Percentiles rank a stretch among this genome's conserved stretches.
Conservation (phyloP, 2,888 invertebrate species). For the Drosophila testacea region DNA sequence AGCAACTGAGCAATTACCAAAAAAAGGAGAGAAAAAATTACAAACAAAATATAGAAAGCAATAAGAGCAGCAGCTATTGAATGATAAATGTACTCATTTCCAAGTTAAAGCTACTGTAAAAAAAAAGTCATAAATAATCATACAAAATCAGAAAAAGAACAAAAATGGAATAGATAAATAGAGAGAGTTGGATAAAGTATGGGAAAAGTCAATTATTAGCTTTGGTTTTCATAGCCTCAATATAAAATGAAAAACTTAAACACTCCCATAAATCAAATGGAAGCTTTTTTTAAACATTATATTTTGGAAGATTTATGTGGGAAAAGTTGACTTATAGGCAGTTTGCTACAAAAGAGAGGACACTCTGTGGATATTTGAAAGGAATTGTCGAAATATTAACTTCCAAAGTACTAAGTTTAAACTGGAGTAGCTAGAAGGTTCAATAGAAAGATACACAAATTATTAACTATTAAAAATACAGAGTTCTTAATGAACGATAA, state of each 20-base stretch:
- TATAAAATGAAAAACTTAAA: slow-evolving; percentile 45
- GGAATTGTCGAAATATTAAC: neutral
- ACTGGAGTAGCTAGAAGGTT: too few species aligned
- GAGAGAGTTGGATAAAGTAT: slow-evolving; percentile 8
- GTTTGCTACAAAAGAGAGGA: neutral
- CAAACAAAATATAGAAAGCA: slow-evolving; percentile 17
- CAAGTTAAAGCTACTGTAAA: slow-evolving; percentile 13
- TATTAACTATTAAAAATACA: too few species aligned
- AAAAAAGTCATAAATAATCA: slow-evolving; percentile 50
- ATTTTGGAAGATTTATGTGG: slow-evolving; percentile 21
- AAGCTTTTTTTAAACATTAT: neutral
- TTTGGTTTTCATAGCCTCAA: slow-evolving; percentile 21
- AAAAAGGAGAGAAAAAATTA: slow-evolving; percentile 2
- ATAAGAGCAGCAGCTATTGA: slow-evolving; percentile 24
- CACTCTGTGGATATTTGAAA: neutral
- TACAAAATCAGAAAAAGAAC: slow-evolving; percentile 14
- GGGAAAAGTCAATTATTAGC: slow-evolving; percentile 54
- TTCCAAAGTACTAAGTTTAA: too few species aligned
- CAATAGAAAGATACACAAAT: too few species aligned
- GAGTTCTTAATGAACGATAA: neutral
- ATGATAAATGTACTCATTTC: slow-evolving; percentile 54
- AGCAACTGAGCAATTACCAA: slow-evolving; percentile 34
- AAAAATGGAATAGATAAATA: neutral
- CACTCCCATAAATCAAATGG: slow-evolving; percentile 37
- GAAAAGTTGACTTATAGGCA: neutral